Conservation (phyloP, 2,113 vertebrate genomes). For the Eurystomus gularis region DNA sequence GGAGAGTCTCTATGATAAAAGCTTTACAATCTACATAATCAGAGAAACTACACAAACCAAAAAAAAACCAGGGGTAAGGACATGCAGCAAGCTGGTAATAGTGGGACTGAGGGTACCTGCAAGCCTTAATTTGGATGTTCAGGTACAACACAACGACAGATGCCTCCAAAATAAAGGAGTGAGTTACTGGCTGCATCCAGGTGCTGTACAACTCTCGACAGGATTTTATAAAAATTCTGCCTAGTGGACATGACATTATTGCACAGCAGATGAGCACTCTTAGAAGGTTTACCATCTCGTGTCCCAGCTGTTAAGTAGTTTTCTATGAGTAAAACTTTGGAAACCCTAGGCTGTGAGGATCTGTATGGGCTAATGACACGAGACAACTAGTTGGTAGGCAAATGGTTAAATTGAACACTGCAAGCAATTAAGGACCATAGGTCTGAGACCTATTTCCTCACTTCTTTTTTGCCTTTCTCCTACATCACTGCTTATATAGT, state of each 20-base stretch:
- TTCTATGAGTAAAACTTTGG: neutral
- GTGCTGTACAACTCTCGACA: neutral
- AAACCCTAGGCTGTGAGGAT: neutral
- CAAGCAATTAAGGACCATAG: neutral
- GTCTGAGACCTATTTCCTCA: neutral
- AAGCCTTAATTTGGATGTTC: neutral
- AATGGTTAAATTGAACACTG: neutral
- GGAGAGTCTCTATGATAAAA: neutral
- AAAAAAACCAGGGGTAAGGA: neutral
- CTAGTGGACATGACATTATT: accelerated
- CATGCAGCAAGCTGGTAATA: neutral
- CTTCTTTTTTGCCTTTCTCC: neutral
- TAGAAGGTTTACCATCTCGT: neutral
- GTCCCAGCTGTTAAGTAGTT: neutral
- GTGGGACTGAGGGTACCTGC: neutral
- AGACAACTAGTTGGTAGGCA: neutral
- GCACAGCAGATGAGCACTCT: neutral
- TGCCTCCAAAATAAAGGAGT: neutral
- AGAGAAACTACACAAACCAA: neutral
- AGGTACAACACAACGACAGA: neutral
- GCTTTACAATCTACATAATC: neutral
- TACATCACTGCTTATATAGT: neutral
- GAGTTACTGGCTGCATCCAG: neutral
- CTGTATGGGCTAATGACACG: neutral
- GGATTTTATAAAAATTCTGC: neutral